phyloP scores from a whole-genome alignment of 53 echinoderm and acorn worm species.

The Glandiceps talaboti region DNA sequence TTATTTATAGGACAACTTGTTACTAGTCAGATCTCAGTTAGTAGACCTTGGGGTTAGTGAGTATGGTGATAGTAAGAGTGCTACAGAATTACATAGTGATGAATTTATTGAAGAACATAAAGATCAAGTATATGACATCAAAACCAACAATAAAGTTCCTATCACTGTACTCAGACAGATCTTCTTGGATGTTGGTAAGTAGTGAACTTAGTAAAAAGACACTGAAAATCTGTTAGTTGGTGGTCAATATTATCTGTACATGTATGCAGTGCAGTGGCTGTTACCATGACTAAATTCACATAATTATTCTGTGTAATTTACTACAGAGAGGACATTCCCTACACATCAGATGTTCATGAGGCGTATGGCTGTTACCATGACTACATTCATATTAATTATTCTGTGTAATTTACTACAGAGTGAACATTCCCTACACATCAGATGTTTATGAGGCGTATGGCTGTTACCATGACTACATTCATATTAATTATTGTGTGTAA shows the following conservation, averaged over 20 bases:
- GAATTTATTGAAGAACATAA: slow-evolving; percentile 11
- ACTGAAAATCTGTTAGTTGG: background rate
- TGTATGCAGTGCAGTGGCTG: too few species aligned
- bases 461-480: too few species aligned
- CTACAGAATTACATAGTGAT: slow-evolving; percentile 10
- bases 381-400: too few species aligned
- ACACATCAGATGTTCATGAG: slow-evolving; percentile 71
- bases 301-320: too few species aligned
- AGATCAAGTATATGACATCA: background rate
- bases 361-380: slow-evolving; percentile 24
- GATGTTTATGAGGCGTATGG: too few species aligned
- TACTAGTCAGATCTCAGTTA: slow-evolving; percentile 48
- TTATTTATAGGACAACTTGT: slow-evolving; percentile 41
- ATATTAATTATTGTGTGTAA: too few species aligned
- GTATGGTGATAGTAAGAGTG: slow-evolving; percentile 32
- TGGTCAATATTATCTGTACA: too few species aligned
- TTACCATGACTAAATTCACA: too few species aligned
- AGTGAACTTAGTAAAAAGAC: background rate
- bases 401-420: too few species aligned
- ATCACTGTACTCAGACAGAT: slow-evolving; percentile 67
- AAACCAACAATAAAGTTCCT: slow-evolving; percentile 31
- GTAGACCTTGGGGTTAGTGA: slow-evolving; percentile 81
- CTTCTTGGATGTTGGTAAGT: slow-evolving; percentile 74
- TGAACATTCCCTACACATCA: too few species aligned
- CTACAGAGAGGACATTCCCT: slow-evolving; percentile 74